Conservation (phyloP, 2,888 invertebrate genomes). For the Gryllus longicercus region DNA sequence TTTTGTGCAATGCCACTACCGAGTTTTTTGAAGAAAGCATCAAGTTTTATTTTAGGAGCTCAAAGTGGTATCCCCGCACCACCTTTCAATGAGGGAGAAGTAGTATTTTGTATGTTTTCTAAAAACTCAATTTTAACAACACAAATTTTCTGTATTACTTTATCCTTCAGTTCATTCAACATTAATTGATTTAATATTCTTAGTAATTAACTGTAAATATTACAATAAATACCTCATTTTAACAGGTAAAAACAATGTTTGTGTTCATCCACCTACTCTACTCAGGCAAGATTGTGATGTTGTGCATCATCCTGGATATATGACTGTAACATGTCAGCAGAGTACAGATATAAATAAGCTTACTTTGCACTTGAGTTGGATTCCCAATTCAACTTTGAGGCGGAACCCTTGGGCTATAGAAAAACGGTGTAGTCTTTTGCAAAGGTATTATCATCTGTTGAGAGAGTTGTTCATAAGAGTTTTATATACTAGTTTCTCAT, state of each 20-base stretch:
- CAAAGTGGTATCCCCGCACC: slow-evolving; percentile 58
- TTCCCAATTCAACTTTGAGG: slow-evolving; percentile 84
- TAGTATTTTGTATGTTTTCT: slow-evolving; percentile 62
- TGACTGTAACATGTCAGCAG: slow-evolving; percentile 78
- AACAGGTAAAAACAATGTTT: slow-evolving; percentile 84
- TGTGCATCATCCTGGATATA: slow-evolving; percentile 87
- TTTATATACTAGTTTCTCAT: too few species aligned
- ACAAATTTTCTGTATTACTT: not conserved
- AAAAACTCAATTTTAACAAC: not conserved
- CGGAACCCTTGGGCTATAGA: slow-evolving; percentile 77
- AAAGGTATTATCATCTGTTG: not conserved
- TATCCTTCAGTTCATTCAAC: not conserved
- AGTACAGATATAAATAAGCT: slow-evolving; percentile 72
- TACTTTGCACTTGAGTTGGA: slow-evolving; percentile 89
- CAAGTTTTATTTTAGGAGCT: slow-evolving; percentile 71
- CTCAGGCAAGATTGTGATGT: slow-evolving; percentile 78
- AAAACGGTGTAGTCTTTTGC: slow-evolving; percentile 46
- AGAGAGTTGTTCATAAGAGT: not conserved
- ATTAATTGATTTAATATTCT: not conserved
- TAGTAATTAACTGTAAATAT: not conserved
- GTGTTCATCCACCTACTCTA: slow-evolving; percentile 89
- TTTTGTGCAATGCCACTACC: slow-evolving; percentile 64
- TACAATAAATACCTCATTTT: slow-evolving; percentile 18
- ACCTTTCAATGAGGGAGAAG: slow-evolving; percentile 75
- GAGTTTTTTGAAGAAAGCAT: slow-evolving; percentile 72